Evolutionary conservation across 2,888 invertebrate species (phyloP).

Genomic region (Caenorhabditis parvicauda): DNA sequence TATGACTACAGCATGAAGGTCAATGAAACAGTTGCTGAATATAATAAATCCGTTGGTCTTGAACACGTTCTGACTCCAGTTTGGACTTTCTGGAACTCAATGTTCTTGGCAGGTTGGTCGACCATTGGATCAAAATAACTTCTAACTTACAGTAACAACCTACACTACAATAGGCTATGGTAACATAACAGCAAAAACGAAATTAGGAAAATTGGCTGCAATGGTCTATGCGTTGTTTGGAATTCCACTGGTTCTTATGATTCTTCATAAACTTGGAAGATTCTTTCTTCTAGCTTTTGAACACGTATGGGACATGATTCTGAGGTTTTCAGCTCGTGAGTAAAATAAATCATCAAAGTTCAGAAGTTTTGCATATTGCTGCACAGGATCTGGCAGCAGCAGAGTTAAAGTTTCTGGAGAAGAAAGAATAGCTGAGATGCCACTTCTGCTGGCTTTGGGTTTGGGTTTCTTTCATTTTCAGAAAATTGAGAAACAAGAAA

Average conservation of each 20-base stretch:
- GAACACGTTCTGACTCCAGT: conserved; percentile 54
- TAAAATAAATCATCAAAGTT: not conserved
- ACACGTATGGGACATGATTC: conserved; percentile 44
- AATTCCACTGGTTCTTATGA: conserved; percentile 60
- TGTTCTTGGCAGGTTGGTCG: conserved; percentile 52
- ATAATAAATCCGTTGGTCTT: conserved; percentile 42
- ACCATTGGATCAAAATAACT: not conserved
- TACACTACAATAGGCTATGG: conserved; percentile 62
- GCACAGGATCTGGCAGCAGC: conserved; percentile 38
- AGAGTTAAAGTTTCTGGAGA: conserved; percentile 23
- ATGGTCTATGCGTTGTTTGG: conserved; percentile 61
- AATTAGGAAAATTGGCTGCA: conserved; percentile 55
- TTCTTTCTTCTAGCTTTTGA: conserved; percentile 55
- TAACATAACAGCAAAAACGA: conserved; percentile 57
- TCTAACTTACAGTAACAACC: conserved; percentile 44
- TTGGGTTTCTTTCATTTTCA: conserved; percentile 16
- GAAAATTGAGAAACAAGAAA: too few relatives aligned
- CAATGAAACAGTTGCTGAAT: conserved; percentile 27
- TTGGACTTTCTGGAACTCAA: conserved; percentile 62
- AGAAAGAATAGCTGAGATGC: conserved; percentile 49
- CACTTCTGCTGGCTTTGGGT: conserved; percentile 55
- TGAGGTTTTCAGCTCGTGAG: conserved; percentile 13
- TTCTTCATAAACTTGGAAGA: conserved; percentile 59
- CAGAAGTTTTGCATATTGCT: conserved; percentile 33
- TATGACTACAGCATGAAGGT: conserved; percentile 27